Evolutionary conservation across 1,140 invertebrate genomes (phyloP), one percentile per base, ranked within the genome.

Genomic region (Coenobita brevimanus): DNA sequence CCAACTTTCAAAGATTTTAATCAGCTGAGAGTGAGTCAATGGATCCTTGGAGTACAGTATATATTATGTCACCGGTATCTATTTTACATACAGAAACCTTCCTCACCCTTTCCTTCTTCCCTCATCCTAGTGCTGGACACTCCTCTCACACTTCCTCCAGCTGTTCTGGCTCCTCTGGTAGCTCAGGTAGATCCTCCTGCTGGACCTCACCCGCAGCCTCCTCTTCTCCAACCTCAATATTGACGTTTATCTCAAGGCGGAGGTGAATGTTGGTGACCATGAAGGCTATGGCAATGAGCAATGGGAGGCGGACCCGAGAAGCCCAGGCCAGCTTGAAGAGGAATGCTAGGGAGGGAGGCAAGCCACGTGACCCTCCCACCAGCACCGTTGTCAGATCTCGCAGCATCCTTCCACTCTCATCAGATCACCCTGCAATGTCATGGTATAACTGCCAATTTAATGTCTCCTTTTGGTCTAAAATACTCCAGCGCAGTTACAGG

Each of bases 271-370:
- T 89, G 21, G 90, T 90, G 0, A 90, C 79, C 90, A 90, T 90
- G 73, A 90, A 90, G 30, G 82, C 90, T 17, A 89, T 50, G 43
- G 90, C 88, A 36, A 90, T 90, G 24, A 90, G 43, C 1, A 90
- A 21, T 1, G 90, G 90, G 24, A 90, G 75, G 24, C 90, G 88
- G 4, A 90, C 84, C 57, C 88, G 82, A 15, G 90, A 90, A 1
- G 83, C 88, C 90, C 90, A 90, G 21, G 90, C 90, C 78, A 90
- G 57, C 64, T 90, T 89, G 79, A 90, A 89, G 21, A 90, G 84
- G 46, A 90, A 90, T 13, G 90, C 50, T 3, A 90, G 84, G 0
- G 64, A 43, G 43, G 90, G 83, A 24, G 90, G 90, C 6, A 90
- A 46, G 15, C 82, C 85, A 21, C 79, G 24, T 0, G 89, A 88